A percentile compares a stretch with the other conserved stretches of the same genome.
Conservation (phyloP, 2,888 invertebrate species). For the Diarsia mendica region DNA sequence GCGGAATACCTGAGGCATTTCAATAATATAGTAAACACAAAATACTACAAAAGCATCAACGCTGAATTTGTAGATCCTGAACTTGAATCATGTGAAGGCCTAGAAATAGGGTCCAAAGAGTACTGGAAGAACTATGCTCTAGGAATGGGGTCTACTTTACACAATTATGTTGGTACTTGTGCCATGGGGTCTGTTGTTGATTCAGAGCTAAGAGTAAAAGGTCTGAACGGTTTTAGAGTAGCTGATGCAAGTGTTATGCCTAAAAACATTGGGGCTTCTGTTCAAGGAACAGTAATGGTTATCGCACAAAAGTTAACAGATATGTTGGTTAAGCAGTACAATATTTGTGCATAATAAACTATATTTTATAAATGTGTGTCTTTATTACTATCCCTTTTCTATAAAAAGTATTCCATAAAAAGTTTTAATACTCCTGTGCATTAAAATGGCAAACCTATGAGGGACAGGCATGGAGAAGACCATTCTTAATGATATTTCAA, state of each 20-base stretch:
- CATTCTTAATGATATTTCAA: not conserved
- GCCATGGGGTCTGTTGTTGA: conserved; percentile 94
- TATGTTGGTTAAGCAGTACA: conserved; percentile 48
- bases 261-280: conserved; percentile 90
- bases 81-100: conserved; percentile 51
- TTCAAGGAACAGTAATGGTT: conserved; percentile 93
- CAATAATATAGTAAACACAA: conserved; percentile 77
- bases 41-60: conserved; percentile 77
- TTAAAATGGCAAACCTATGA: not conserved
- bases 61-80: conserved; percentile 69
- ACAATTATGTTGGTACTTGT: conserved; percentile 91
- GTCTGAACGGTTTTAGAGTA: conserved; percentile 91
- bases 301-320: conserved; percentile 91
- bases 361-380: not conserved
- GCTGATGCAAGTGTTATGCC: conserved; percentile 94
- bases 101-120: conserved; percentile 81
- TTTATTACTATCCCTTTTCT: not conserved
- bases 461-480: not conserved
- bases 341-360: conserved; percentile 25
- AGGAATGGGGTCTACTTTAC: conserved; percentile 32
- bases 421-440: not conserved
- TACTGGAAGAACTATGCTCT: conserved; percentile 92
- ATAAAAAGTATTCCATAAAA: not conserved
- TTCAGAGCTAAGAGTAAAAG: conserved; percentile 90
- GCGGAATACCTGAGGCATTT: conserved; percentile 76